Evolutionary conservation across 2,113 vertebrate genomes (phyloP).

Genomic region (Delphinapterus leucas): DNA sequence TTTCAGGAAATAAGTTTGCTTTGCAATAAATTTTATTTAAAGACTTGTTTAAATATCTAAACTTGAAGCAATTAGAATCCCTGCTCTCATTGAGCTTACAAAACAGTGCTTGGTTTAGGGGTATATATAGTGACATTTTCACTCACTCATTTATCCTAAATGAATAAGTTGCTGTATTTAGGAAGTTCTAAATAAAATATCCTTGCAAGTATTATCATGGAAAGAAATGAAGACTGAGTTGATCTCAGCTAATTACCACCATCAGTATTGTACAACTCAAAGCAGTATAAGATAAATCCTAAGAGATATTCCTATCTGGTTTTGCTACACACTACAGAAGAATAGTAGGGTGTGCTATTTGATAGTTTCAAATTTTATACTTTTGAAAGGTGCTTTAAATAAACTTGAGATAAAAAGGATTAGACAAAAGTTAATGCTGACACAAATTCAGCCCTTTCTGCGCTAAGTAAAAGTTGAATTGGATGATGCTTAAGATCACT

Average conservation of each 20-base stretch:
- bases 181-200: neutral
- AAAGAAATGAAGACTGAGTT: neutral
- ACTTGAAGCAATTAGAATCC: neutral
- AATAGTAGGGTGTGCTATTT: neutral
- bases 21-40: neutral
- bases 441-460: neutral
- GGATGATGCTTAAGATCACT: neutral
- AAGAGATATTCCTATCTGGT: neutral
- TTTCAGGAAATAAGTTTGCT: neutral
- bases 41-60: neutral
- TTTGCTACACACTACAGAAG: neutral
- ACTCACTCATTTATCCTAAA: neutral
- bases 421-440: neutral
- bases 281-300: neutral
- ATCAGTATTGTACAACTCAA: neutral
- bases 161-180: neutral
- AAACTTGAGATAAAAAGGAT: neutral
- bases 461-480: neutral
- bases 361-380: neutral
- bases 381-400: conserved; percentile 10
- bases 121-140: neutral
- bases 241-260: neutral
- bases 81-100: neutral
- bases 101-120: neutral
- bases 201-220: neutral